Percentiles rank a stretch among this genome's conserved stretches.
These are phyloP conservation scores for Drosophila navojoa DNA, from an alignment of 1,140 invertebrate genomes.

Conservation along the genomic window DNA sequence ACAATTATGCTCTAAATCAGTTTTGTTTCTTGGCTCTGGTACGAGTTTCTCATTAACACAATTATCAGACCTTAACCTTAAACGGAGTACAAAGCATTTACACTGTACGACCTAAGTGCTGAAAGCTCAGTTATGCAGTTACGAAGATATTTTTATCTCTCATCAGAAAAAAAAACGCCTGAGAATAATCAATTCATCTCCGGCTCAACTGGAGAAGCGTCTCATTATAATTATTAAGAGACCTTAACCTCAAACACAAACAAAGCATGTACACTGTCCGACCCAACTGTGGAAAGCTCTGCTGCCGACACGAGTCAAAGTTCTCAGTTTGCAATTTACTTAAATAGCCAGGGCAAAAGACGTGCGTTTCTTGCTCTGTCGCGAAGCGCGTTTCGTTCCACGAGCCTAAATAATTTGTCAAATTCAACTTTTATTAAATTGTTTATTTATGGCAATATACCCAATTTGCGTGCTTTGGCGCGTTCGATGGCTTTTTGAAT, in stretches of 20 bases:
- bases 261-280: slow-evolving; percentile 44
- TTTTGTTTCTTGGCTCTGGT: neutral
- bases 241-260: slow-evolving; percentile 46
- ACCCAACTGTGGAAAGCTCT: slow-evolving; percentile 13
- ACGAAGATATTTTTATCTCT: no score
- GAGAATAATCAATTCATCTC: no score
- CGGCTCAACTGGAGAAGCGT: neutral
- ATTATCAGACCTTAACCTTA: no score
- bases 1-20: neutral
- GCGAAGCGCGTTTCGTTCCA: slow-evolving; percentile 29
- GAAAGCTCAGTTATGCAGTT: no score
- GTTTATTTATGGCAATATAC: slow-evolving; percentile 62
- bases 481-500: slow-evolving; percentile 30
- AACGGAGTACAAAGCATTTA: no score
- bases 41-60: no score
- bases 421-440: slow-evolving; percentile 60
- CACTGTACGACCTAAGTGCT: no score
- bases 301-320: slow-evolving; percentile 17
- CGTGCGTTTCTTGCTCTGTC: slow-evolving; percentile 20
- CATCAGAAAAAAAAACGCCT: no score
- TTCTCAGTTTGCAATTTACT: slow-evolving; percentile 35
- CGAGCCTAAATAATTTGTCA: slow-evolving; percentile 37
- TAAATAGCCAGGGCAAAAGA: slow-evolving; percentile 41
- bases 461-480: slow-evolving; percentile 37
- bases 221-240: slow-evolving; percentile 21